Evolutionary conservation across 1,140 invertebrate species (phyloP), one percentile per base, ranked within the genome.

Genomic region (Telenomus remus): DNA sequence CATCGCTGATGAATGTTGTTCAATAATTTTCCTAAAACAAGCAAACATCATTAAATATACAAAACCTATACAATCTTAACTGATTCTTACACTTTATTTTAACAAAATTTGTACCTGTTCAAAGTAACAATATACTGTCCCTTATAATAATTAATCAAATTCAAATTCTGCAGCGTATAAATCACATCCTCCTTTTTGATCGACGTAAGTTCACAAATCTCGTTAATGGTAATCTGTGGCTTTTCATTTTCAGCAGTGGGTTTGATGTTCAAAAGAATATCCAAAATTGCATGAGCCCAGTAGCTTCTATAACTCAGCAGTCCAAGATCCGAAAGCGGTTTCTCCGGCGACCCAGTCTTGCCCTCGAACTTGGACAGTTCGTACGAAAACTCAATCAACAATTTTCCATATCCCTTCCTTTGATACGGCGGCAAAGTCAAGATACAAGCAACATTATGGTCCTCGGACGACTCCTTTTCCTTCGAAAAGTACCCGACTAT

Each of bases 401-500:
- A 89, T 90, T 98, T 99, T 75, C 98, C 98, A 88, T 99, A 99
- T 15, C 98, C 98, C 89, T 97, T 98, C 76, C 97, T 91, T 87
- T 99, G 98, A 89, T 98, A 99, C 2, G 98, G 98, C 33, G 98
- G 98, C 89, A 99, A 90, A 16, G 98, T 99, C 42, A 99, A 89
- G 85, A 99, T 99, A 89, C 98, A 99, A 12, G 98, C 98, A 55
- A 99, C 98, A 89, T 99, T 99, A 84, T 99, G 99, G 89, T 99
- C 98, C 89, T 99, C 97, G 0, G 96, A 95, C 11, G 97, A 99
- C 87, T 99, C 97, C 86, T 99, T 99, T 85, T 99, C 98, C 88
- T 99, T 99, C 0, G 97, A 99, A 89, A 99, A 99, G 89, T 99
- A 99, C 5, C 98, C 98, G 3, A 99, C 98, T 85, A 99, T 98